phyloP scores from a whole-genome alignment of 2,888 invertebrate species.

The Ectemnius lituratus region DNA sequence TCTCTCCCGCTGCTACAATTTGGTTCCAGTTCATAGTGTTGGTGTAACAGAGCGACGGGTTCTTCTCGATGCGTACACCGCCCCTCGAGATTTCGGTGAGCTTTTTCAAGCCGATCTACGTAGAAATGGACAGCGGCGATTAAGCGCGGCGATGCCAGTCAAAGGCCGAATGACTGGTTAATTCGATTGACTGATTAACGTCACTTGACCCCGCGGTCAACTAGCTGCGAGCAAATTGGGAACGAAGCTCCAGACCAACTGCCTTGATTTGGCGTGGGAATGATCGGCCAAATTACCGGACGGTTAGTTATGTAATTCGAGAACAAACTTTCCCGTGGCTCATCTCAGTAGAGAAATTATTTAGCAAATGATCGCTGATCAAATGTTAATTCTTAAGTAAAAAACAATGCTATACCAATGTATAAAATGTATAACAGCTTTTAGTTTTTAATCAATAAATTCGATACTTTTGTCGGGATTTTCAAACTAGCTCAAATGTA shows the following conservation, averaged over 20 bases:
- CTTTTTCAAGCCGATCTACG: conserved; percentile 86
- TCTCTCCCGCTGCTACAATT: conserved; percentile 80
- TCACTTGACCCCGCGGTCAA: conserved; percentile 68
- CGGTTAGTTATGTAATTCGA: conserved; percentile 32
- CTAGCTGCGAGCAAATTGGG: conserved; percentile 50
- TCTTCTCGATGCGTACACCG: conserved; percentile 87
- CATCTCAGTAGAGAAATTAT: neutral
- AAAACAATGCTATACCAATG: too few relatives aligned
- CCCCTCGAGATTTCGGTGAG: conserved; percentile 89
- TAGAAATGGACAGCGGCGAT: conserved; percentile 27
- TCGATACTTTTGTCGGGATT: too few relatives aligned
- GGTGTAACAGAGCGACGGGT: conserved; percentile 87
- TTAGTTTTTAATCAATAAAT: too few relatives aligned
- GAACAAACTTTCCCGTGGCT: neutral
- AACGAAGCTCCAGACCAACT: conserved; percentile 28
- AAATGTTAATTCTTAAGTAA: too few relatives aligned
- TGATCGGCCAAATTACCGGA: conserved; percentile 11
- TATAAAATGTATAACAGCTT: too few relatives aligned
- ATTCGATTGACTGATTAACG: conserved; percentile 69
- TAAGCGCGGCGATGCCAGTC: conserved; percentile 33
- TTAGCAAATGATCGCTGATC: too few relatives aligned
- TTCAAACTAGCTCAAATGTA: too few relatives aligned
- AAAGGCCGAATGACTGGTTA: conserved; percentile 59
- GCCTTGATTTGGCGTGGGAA: conserved; percentile 66
- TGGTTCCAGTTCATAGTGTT: conserved; percentile 84